Evolutionary conservation across 2,113 vertebrate genomes (phyloP).

Genomic region (Acrocephalus kingi): DNA sequence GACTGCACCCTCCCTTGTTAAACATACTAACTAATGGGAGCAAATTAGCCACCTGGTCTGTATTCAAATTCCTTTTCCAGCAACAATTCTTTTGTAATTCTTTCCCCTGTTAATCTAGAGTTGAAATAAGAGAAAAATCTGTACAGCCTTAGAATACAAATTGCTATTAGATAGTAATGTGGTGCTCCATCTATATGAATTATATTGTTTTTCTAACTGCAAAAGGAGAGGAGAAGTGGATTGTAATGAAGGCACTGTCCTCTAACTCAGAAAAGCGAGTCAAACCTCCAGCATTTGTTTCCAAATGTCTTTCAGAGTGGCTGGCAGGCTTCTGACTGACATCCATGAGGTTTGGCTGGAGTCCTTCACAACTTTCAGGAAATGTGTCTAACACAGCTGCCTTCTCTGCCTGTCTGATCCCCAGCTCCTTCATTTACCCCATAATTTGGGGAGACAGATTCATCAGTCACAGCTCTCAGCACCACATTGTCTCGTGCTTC

Average conservation of each 20-base stretch:
- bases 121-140: not conserved
- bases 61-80: conserved; percentile 10
- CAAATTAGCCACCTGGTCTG: conserved; percentile 47
- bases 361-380: not conserved
- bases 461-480: not conserved
- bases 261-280: not conserved
- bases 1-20: conserved; percentile 11
- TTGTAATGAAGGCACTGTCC: not conserved
- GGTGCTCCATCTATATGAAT: not conserved
- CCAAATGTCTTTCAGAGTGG: not conserved
- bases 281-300: not conserved
- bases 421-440: not conserved
- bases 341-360: not conserved
- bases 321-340: not conserved
- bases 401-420: not conserved
- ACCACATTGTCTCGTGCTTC: not conserved
- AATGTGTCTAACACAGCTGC: not conserved
- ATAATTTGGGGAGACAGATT: not conserved
- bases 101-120: not conserved
- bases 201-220: not conserved
- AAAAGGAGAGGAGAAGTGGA: not conserved
- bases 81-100: not conserved
- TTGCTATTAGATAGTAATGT: not conserved
- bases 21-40: conserved; percentile 18
- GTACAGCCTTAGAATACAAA: not conserved